Conservation (phyloP, 2,113 vertebrate genomes). For the Neolamprologus longior region DNA sequence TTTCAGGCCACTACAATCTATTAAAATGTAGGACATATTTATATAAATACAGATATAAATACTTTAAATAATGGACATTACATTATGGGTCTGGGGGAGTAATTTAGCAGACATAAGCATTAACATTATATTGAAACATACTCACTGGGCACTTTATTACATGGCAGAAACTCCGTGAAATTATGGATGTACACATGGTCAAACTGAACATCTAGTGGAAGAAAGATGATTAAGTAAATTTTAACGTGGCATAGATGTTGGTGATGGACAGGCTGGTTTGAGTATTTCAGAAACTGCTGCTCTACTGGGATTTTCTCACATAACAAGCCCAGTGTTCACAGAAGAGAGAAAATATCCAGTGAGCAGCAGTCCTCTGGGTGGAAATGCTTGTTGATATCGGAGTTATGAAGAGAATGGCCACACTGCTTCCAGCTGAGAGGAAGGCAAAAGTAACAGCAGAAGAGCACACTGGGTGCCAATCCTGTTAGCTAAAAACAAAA, state of each 20-base stretch:
- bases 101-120: not conserved
- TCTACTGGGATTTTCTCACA: not conserved
- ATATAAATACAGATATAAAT: not conserved
- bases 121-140: not conserved
- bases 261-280: not conserved
- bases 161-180: rapidly evolving
- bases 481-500: not conserved
- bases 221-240: not conserved
- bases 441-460: not conserved
- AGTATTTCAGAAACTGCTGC: not conserved
- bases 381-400: not conserved
- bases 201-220: not conserved
- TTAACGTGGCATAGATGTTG: not conserved
- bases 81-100: not conserved
- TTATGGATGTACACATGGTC: not conserved
- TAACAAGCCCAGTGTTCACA: not conserved
- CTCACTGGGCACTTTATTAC: not conserved
- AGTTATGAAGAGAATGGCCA: rapidly evolving
- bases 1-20: not conserved
- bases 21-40: not conserved
- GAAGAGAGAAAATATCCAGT: not conserved
- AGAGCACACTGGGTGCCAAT: not conserved
- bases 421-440: not conserved
- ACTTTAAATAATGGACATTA: not conserved
- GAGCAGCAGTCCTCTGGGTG: not conserved